Conservation (phyloP, 2,888 invertebrate species). For the Conus canariensis region DNA sequence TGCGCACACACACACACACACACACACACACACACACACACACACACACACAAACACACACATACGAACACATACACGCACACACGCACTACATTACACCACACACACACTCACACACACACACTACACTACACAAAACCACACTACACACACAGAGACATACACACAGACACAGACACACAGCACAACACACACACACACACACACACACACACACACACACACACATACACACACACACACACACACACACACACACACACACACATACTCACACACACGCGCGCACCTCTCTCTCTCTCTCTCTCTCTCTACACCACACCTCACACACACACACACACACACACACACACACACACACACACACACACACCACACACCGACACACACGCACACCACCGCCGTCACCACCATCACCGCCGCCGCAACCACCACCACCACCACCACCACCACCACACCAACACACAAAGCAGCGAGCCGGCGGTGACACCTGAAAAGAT, state of each 20-base stretch:
- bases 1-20: not conserved
- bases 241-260: not conserved
- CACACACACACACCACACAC: not conserved
- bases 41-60: not conserved
- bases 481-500: not conserved
- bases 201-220: not conserved
- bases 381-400: not conserved
- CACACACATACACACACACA: not conserved
- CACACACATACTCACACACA: not conserved
- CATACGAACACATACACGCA: not conserved
- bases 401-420: too few species aligned
- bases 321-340: not conserved
- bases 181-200: not conserved
- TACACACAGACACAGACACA: not conserved
- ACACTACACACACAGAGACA: not conserved
- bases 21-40: not conserved
- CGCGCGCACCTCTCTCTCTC: not conserved
- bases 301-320: not conserved
- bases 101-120: not conserved
- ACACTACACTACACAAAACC: not conserved
- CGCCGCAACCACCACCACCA: too few species aligned
- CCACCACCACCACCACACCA: not conserved
- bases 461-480: not conserved
- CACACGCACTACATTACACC: not conserved
- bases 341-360: not conserved